Percentiles rank a stretch among this genome's conserved stretches.
phyloP scores from a whole-genome alignment of 2,888 invertebrate species.

The Syrista parreyssii region DNA sequence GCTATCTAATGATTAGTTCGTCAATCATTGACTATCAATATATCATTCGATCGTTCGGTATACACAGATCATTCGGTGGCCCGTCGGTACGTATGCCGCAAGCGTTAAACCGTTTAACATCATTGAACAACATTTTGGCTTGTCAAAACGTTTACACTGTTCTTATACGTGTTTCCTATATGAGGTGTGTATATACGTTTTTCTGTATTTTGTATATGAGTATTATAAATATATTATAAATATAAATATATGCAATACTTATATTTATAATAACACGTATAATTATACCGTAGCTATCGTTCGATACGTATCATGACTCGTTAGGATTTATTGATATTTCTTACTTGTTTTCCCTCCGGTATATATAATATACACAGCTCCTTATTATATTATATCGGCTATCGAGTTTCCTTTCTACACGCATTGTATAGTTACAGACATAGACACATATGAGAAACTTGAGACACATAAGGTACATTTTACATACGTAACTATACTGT shows the following conservation, averaged over 20 bases:
- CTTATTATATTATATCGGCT: conserved; percentile 16
- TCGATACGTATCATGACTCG: conserved; percentile 19
- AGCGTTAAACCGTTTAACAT: conserved; percentile 27
- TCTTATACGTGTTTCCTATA: conserved; percentile 41
- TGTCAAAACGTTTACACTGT: conserved; percentile 56
- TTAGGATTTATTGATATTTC: conserved; percentile 23
- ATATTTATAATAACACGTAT: conserved; percentile 1
- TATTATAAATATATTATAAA: conserved; percentile 3
- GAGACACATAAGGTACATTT: conserved; percentile 22
- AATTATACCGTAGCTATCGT: conserved; percentile 15
- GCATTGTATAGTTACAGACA: conserved; percentile 25
- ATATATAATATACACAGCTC: conserved; percentile 28
- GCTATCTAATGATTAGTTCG: neutral
- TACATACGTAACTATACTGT: conserved; percentile 22
- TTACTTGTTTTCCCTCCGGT: conserved; percentile 13
- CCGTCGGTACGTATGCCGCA: conserved; percentile 15
- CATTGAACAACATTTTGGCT: conserved; percentile 64
- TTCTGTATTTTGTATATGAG: conserved; percentile 26
- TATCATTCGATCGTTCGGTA: no score
- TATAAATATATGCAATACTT: neutral
- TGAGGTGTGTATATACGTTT: conserved; percentile 38
- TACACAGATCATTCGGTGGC: neutral
- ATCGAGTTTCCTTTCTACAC: neutral
- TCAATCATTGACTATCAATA: neutral
- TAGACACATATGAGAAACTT: conserved; percentile 21